Conservation (phyloP, 1,140 invertebrate genomes). For the Drosophila simulans region DNA sequence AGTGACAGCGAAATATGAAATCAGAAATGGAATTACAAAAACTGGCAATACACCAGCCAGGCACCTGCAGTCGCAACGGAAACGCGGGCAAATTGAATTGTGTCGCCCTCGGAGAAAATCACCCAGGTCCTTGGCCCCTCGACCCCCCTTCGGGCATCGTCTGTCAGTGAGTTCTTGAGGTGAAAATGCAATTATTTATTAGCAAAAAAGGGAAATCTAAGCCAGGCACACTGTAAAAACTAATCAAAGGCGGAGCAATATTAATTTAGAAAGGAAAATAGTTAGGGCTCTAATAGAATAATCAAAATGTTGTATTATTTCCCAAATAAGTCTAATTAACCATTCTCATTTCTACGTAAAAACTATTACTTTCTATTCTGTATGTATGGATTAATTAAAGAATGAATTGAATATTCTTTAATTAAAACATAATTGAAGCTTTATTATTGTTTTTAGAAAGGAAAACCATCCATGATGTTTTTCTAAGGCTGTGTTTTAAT, state of each 20-base stretch:
- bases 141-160: conserved; percentile 30
- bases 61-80: conserved; percentile 58
- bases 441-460: no score
- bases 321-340: no score
- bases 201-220: conserved; percentile 48
- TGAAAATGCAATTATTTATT: conserved; percentile 82
- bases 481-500: background rate
- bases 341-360: no score
- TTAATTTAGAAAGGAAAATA: background rate
- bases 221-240: conserved; percentile 8
- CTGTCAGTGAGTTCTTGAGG: conserved; percentile 78
- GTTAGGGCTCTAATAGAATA: no score
- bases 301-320: no score
- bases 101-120: conserved; percentile 50
- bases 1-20: conserved; percentile 80
- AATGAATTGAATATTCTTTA: no score
- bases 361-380: no score
- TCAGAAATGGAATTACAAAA: conserved; percentile 75
- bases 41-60: conserved; percentile 13
- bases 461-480: background rate
- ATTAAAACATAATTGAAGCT: no score
- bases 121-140: background rate
- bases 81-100: conserved; percentile 78
- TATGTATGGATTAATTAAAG: no score
- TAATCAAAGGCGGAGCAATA: background rate